Base-by-base conservation (phyloP, 2,888 invertebrate species). In the Sthenelais limicola region DNA sequence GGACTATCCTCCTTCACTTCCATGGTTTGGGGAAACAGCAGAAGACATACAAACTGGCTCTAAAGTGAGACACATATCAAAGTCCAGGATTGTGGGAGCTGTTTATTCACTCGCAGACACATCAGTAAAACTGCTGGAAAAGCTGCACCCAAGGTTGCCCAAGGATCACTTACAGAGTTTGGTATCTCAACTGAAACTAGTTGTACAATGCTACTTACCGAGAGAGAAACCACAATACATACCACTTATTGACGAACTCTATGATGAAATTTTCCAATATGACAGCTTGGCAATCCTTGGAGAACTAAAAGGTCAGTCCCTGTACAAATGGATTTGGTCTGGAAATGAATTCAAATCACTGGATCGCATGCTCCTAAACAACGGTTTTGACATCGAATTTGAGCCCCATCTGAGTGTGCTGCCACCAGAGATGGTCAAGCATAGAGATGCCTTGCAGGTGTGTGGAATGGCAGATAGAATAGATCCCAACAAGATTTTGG, bases 281-380 rank as follows among this genome's bases (percentile, higher is more conserved):
- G 35, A 68, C n/a, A 15, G 48, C 9, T 51, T 69, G 5, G 52
- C 58, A 35, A 71, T 78, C 15, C 38, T 71, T 30, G 49, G 3
- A 32, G 21, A 32, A 30, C 35, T 74, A 0, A 48, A 49, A 1
- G 7, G 68, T 7, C 30, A 56, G 1, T 43, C 68, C 1, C 21
- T 73, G 3, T 67, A 5, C 21, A 66, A 75, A 2, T 81, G 81
- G 81, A 74, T 80, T 7, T 81, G 81, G 81, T 72, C 76, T 58
- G 81, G 81, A 1, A 76, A 80, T 18, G 81, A 79, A 1, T 81
- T 81, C 67, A 38, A 72, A 9, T 18, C 9, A 70, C 76, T 7
- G 56, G 71, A 9, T 56, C 72, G 18, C 30, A 26, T 2, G 26
- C 43, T 49, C 71, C 79, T 48, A 76, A 76, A 43, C 38, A 43